Conservation (phyloP, 2,797 vertebrate species). For the Rhadinocentrus ornatus region DNA sequence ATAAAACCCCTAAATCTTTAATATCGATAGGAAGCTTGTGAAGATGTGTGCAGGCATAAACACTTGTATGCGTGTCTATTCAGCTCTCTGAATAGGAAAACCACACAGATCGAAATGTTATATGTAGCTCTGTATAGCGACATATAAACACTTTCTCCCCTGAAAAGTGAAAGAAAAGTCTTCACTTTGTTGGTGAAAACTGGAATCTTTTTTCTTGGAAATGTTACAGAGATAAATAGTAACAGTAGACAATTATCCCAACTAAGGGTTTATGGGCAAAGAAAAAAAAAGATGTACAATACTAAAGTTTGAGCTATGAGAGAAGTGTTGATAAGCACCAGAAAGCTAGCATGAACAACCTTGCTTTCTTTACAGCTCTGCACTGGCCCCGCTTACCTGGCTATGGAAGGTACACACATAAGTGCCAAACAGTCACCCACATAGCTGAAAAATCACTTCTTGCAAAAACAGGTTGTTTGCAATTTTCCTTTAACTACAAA, state of each 20-base stretch:
- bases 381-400: not conserved
- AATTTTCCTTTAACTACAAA: too few species aligned
- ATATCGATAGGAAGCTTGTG: constrained; percentile 50
- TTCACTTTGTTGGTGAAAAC: not conserved
- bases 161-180: not conserved
- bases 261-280: not conserved
- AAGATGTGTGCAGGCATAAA: not conserved
- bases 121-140: too few species aligned
- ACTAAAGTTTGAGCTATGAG: not conserved
- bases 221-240: not conserved
- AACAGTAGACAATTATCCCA: not conserved
- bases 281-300: not conserved
- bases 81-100: not conserved
- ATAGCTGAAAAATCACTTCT: too few species aligned
- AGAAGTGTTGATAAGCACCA: not conserved
- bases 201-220: not conserved
- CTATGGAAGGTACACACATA: not conserved
- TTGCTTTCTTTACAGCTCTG: not conserved
- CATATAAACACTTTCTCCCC: too few species aligned
- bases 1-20: constrained; percentile 55
- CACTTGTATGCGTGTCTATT: not conserved
- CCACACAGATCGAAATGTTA: too few species aligned
- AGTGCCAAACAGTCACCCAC: not conserved
- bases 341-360: not conserved
- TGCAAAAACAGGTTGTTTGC: too few species aligned